These are phyloP conservation scores for Notospermus geniculatus DNA, from an alignment of 1,140 invertebrate genomes.

Conservation along the genomic window DNA sequence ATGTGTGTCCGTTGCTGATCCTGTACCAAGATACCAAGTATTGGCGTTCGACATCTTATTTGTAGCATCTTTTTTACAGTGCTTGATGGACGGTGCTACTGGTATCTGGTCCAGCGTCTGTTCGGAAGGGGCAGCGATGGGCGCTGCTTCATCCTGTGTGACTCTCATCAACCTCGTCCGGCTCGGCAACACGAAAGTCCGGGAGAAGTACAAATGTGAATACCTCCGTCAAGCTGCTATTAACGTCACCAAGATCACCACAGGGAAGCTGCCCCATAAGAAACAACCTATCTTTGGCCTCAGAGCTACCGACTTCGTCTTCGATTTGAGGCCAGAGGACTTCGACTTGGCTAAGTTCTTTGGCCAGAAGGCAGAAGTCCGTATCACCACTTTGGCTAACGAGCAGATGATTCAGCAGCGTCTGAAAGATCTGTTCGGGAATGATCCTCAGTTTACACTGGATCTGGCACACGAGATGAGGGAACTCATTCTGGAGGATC, in stretches of 20 bases:
- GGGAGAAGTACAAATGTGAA: background rate
- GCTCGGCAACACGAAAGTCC: too few relatives aligned
- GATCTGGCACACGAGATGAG: background rate
- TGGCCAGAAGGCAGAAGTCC: background rate
- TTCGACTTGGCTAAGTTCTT: background rate
- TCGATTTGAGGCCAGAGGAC: background rate
- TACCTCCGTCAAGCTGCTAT: background rate
- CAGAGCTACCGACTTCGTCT: background rate
- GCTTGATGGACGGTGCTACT: background rate
- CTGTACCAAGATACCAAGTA: background rate
- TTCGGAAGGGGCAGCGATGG: background rate
- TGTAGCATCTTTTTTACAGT: background rate
- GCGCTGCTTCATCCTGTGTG: background rate
- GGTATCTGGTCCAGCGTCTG: conserved; percentile 6
- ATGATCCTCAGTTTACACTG: background rate
- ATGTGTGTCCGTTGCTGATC: background rate
- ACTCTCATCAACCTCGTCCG: background rate
- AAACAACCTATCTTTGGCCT: background rate
- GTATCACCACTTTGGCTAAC: conserved; percentile 2
- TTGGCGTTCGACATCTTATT: background rate
- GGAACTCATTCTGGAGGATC: background rate
- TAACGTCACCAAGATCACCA: too few relatives aligned
- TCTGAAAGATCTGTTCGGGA: background rate
- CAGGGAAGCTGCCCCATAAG: too few relatives aligned
- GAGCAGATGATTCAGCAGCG: background rate